Evolutionary conservation across 1,140 invertebrate genomes (phyloP), one percentile per base, ranked within the genome.

Genomic region (Choristoneura fumiferana): DNA sequence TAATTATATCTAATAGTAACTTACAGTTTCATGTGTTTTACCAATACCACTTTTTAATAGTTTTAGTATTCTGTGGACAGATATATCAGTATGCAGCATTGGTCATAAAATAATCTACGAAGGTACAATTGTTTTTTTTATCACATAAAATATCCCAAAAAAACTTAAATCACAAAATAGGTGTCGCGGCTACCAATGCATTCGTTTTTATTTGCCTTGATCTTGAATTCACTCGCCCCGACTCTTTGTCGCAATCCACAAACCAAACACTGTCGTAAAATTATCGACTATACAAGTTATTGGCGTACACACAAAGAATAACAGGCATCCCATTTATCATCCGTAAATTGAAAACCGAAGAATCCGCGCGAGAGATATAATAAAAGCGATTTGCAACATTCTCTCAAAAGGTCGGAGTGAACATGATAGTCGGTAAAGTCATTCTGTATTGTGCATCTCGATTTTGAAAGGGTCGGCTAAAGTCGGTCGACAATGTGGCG

Each of bases 351-450:
- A 66, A 66, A 68, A 73, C 67, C 64, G 58, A 71, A 55, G 65
- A 74, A 54, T 65, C 69, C 36, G 67, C 69, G 61, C 68, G 71
- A 75, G 69, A 75, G 66, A 77, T 63, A 82, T 73, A 78, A 82
- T 80, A 75, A 68, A 57, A 62, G n/a, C 38, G 49, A 63, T 67
- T 56, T 53, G 37, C 49, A 52, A 55, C 56, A 43, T 54, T 60
- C 37, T 34, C 57, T 62, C 54, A 61, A 49, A 67, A 59, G 22
- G 56, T 62, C 69, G 67, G 84, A 81, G 81, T 84, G 85, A 83
- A 80, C 81, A 87, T 87, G 76, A 85, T 73, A 81, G 65, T 69
- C 66, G 65, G 79, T 76, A 84, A 78, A 76, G 78, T 82, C 69
- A 76, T 81, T 76, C 69, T 62, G 72, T 66, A 81, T 86, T 86